Evolutionary conservation across 2,888 invertebrate species (phyloP).

Genomic region (Cyaniris semiargus): DNA sequence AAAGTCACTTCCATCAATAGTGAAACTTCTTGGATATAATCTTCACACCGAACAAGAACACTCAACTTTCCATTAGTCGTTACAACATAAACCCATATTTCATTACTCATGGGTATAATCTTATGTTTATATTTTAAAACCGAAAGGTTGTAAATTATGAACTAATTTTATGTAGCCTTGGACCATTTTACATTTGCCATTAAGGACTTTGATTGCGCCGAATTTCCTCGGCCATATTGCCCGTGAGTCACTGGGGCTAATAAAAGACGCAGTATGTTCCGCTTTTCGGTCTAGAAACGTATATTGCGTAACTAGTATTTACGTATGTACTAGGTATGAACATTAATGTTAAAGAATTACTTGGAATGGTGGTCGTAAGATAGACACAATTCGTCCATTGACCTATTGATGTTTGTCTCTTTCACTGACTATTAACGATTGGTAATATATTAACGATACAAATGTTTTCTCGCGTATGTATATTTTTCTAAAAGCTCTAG

Average conservation of each 20-base stretch:
- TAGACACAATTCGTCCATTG: too few species aligned
- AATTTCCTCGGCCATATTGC: conserved; percentile 53
- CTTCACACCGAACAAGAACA: neutral
- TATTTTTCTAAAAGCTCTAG: too few species aligned
- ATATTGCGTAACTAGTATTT: conserved; percentile 4
- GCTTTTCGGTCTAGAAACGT: conserved; percentile 14
- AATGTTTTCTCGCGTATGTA: too few species aligned
- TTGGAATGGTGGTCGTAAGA: too few species aligned
- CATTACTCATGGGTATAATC: conserved; percentile 16
- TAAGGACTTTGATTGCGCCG: conserved; percentile 64
- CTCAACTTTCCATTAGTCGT: neutral
- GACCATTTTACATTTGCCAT: conserved; percentile 53
- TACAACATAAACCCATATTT: conserved; percentile 14
- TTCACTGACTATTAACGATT: too few species aligned
- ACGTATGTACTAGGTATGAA: conserved; percentile 34
- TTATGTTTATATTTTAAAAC: conserved; percentile 15
- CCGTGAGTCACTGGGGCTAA: conserved; percentile 52
- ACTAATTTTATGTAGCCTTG: conserved; percentile 27
- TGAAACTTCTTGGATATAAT: neutral
- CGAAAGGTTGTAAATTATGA: conserved; percentile 19
- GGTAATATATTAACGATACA: too few species aligned
- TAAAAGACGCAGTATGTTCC: conserved; percentile 25
- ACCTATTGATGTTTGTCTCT: too few species aligned
- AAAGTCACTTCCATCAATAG: too few species aligned
- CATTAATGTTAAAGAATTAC: neutral